Percentiles rank a stretch among this genome's conserved stretches.
Conservation (phyloP, 2,797 vertebrate genomes). For the Hoplostethus mediterraneus region DNA sequence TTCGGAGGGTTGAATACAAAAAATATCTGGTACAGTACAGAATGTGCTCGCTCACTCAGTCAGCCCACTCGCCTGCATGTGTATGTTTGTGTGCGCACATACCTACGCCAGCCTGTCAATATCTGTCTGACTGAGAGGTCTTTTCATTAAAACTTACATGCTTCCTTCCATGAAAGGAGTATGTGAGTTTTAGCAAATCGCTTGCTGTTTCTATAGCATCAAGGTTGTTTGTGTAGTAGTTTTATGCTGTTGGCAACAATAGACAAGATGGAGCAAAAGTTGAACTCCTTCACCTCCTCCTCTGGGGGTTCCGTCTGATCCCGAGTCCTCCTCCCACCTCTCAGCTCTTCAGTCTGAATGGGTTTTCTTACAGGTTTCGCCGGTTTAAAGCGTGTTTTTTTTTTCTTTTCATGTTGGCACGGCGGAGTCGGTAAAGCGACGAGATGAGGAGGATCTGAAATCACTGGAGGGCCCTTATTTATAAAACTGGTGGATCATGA, state of each 20-base stretch:
- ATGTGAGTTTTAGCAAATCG: constrained; percentile 36
- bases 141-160: constrained; percentile 44
- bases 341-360: too few relatives aligned
- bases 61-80: neutral
- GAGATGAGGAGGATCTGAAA: too few relatives aligned
- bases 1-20: constrained; percentile 43
- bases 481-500: too few relatives aligned
- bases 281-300: too few relatives aligned
- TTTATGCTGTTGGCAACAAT: neutral
- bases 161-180: constrained; percentile 14
- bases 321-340: too few relatives aligned
- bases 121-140: constrained; percentile 46
- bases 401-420: too few relatives aligned
- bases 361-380: too few relatives aligned
- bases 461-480: too few relatives aligned
- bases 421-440: too few relatives aligned
- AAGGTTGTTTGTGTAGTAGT: neutral
- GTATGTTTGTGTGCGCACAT: constrained; percentile 5
- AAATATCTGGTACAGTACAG: constrained; percentile 46
- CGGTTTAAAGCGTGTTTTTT: too few relatives aligned
- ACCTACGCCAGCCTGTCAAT: constrained; percentile 46
- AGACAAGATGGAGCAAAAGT: neutral
- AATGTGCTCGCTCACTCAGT: constrained; percentile 27
- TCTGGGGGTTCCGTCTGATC: too few relatives aligned
- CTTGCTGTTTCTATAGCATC: neutral